phyloP scores from a whole-genome alignment of 2,888 invertebrate species.

The Ophion slaviceki region DNA sequence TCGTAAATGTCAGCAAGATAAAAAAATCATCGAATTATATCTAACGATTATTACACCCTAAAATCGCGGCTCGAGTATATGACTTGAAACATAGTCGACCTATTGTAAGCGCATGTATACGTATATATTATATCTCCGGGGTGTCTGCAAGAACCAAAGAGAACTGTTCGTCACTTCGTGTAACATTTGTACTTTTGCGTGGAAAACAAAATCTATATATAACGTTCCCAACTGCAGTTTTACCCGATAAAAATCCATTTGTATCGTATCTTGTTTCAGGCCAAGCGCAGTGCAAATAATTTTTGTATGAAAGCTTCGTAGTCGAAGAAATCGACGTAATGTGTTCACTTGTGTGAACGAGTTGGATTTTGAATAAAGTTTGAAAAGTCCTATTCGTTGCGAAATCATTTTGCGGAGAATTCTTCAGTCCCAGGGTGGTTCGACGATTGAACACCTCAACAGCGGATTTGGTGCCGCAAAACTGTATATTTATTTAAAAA shows the following conservation, averaged over 20 bases:
- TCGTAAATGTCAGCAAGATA: constrained; percentile 24
- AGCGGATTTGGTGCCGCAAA: too few relatives aligned
- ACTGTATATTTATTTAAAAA: too few relatives aligned
- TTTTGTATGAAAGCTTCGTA: neutral
- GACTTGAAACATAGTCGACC: neutral
- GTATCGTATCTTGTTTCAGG: neutral
- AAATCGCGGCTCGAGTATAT: neutral
- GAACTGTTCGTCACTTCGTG: constrained; percentile 25
- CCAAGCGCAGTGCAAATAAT: neutral
- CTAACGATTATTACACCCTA: neutral
- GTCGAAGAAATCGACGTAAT: neutral
- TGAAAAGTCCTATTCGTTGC: neutral
- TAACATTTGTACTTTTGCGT: constrained; percentile 3
- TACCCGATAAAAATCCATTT: neutral
- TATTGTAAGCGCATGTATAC: neutral
- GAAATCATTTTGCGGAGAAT: neutral
- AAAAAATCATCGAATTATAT: neutral
- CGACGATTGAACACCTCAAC: too few relatives aligned
- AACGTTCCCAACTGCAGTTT: neutral
- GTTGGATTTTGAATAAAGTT: neutral
- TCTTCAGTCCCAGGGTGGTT: too few relatives aligned
- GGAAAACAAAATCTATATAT: constrained; percentile 8
- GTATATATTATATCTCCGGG: neutral
- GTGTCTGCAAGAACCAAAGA: constrained; percentile 30
- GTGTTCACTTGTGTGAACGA: neutral